A percentile compares a stretch with the other conserved stretches of the same genome.
These are phyloP conservation scores for Gymnorhina tibicen DNA, from an alignment of 2,113 vertebrate species.

Conservation along the genomic window DNA sequence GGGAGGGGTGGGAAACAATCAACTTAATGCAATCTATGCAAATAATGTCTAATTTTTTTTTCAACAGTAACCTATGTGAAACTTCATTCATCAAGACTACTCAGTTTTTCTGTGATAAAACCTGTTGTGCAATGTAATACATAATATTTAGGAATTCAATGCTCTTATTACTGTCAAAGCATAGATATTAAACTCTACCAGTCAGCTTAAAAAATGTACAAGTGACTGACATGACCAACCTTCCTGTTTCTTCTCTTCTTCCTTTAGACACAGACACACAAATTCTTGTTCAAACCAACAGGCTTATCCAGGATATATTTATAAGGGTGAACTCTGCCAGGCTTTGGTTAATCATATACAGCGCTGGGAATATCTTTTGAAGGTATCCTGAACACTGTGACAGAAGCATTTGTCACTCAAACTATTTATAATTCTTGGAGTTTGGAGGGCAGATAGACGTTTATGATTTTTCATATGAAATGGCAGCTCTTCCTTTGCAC, in stretches of 20 bases:
- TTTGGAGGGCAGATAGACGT: background rate
- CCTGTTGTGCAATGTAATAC: background rate
- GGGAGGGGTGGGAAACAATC: constrained; percentile 27
- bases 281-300: background rate
- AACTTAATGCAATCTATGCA: constrained; percentile 26
- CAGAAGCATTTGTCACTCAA: constrained; percentile 57
- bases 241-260: background rate
- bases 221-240: background rate
- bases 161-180: background rate
- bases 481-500: background rate
- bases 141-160: background rate
- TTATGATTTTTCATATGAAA: background rate
- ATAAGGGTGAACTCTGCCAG: background rate
- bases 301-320: constrained; percentile 4
- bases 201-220: background rate
- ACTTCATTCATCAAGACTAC: constrained; percentile 16
- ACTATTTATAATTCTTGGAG: constrained; percentile 46
- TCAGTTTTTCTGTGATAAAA: constrained; percentile 39
- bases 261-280: background rate
- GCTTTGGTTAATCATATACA: background rate
- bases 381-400: background rate
- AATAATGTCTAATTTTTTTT: background rate
- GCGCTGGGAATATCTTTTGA: constrained; percentile 17
- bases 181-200: background rate
- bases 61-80: background rate